phyloP scores from a whole-genome alignment of 2,888 invertebrate species.

The Spodoptera littoralis region DNA sequence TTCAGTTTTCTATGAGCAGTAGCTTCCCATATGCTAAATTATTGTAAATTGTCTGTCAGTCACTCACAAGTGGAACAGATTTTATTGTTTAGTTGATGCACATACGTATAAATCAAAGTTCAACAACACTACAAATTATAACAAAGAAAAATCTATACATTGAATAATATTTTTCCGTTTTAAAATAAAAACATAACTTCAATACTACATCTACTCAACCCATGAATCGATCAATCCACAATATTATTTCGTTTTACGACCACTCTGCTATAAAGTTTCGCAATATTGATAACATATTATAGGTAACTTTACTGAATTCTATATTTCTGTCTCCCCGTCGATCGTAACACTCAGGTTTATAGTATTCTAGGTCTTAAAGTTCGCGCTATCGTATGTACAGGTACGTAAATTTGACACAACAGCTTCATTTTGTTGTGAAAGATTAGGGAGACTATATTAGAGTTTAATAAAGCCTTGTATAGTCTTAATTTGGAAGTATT shows the following conservation, averaged over 20 bases:
- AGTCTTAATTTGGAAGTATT: too few relatives aligned
- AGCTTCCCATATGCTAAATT: too few relatives aligned
- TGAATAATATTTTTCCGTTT: constrained; percentile 13
- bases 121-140: too few relatives aligned
- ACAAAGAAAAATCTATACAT: too few relatives aligned
- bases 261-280: constrained; percentile 44
- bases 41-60: too few relatives aligned
- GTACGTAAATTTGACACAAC: background rate
- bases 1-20: too few relatives aligned
- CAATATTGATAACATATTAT: constrained; percentile 48
- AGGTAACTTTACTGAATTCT: constrained; percentile 31
- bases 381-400: constrained; percentile 1
- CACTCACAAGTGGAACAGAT: too few relatives aligned
- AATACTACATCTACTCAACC: constrained; percentile 10
- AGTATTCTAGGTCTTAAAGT: constrained; percentile 39
- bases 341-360: constrained; percentile 44
- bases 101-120: too few relatives aligned
- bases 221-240: constrained; percentile 33
- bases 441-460: too few relatives aligned
- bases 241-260: constrained; percentile 42
- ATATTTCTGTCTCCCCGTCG: constrained; percentile 11
- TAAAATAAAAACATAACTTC: constrained; percentile 17
- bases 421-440: too few relatives aligned
- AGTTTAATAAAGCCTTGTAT: too few relatives aligned
- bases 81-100: too few relatives aligned